These are phyloP conservation scores for Serinus canaria DNA, from an alignment of 2,113 vertebrate species.

Conservation along the genomic window DNA sequence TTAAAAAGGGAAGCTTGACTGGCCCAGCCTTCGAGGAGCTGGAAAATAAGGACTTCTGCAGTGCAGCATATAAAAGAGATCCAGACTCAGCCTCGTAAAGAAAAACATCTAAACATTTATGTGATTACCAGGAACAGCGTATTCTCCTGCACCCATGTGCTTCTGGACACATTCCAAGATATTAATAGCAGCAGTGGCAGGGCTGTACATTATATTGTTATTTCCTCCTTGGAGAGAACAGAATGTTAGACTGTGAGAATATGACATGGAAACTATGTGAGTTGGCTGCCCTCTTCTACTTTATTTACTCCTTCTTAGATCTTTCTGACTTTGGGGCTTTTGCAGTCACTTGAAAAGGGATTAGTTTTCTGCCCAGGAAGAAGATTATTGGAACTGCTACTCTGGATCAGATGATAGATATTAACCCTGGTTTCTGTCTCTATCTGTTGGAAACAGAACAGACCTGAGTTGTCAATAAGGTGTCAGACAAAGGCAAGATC, in stretches of 20 bases:
- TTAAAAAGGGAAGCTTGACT: slow-evolving; percentile 1
- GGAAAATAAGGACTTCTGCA: slow-evolving; percentile 51
- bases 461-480: not conserved
- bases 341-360: slow-evolving; percentile 39
- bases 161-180: slow-evolving; percentile 65
- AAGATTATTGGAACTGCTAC: not conserved
- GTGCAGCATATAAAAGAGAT: not conserved
- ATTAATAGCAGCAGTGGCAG: slow-evolving; percentile 74
- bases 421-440: not conserved
- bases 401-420: not conserved
- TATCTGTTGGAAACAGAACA: not conserved
- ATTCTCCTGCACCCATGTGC: slow-evolving; percentile 55
- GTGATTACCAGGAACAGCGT: slow-evolving; percentile 51
- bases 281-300: slow-evolving; percentile 40
- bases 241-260: slow-evolving; percentile 71
- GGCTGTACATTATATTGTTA: slow-evolving; percentile 67
- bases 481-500: not conserved
- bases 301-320: slow-evolving; percentile 62
- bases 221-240: slow-evolving; percentile 70
- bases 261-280: slow-evolving; percentile 69
- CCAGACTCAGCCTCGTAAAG: not conserved
- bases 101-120: slow-evolving; percentile 50
- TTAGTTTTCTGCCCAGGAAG: slow-evolving; percentile 4
- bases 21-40: not conserved
- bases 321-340: slow-evolving; percentile 39